phyloP scores from a whole-genome alignment of 92 coral and sea anemone species.

The Meandrina meandrites region DNA sequence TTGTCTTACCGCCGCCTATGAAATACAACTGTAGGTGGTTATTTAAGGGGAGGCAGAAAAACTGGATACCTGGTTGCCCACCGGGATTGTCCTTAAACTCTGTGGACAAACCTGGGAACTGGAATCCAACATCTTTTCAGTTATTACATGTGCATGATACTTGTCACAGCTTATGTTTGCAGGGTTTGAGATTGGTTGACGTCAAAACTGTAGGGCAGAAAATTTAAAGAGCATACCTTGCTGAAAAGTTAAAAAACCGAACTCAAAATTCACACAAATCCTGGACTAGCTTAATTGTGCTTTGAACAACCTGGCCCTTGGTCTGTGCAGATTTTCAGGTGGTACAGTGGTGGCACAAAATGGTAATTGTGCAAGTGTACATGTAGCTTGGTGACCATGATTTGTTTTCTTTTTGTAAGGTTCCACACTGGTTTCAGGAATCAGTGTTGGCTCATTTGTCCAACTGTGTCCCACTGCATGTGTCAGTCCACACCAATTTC shows the following conservation, averaged over 20 bases:
- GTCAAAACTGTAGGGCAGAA: no score
- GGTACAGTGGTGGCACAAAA: no score
- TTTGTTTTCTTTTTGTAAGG: constrained; percentile 26
- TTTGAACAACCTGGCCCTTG: no score
- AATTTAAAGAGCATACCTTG: no score
- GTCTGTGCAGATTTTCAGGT: no score
- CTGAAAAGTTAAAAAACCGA: no score
- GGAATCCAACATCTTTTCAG: constrained; percentile 22
- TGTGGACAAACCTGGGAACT: constrained; percentile 47
- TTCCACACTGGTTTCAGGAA: constrained; percentile 40
- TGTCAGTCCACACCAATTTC: constrained; percentile 73
- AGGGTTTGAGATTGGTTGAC: no score
- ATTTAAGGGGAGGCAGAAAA: constrained; percentile 57
- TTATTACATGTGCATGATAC: background rate
- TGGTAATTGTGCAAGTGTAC: no score
- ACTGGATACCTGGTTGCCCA: constrained; percentile 55
- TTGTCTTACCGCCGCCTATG: constrained; percentile 48
- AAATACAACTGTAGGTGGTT: constrained; percentile 25
- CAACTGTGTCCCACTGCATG: constrained; percentile 68
- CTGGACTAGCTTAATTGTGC: no score
- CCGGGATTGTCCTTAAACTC: constrained; percentile 34
- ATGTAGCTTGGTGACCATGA: background rate
- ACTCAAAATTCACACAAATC: no score
- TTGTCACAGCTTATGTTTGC: no score
- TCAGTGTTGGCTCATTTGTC: constrained; percentile 47